Evolutionary conservation across 2,113 vertebrate species (phyloP).

Genomic region (Elephas maximus): DNA sequence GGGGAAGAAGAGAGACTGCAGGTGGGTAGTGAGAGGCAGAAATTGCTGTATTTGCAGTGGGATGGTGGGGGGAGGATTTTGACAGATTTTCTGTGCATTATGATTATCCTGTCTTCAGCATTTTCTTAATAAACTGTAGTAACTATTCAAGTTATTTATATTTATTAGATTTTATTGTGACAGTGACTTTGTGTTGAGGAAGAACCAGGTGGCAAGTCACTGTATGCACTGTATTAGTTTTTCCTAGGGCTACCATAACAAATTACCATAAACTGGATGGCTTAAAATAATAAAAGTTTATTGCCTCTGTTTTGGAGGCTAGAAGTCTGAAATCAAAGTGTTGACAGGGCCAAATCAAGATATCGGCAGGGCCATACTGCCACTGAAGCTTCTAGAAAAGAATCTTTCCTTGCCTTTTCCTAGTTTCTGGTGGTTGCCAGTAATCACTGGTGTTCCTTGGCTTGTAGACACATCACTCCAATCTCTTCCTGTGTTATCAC

Average conservation of each 20-base stretch:
- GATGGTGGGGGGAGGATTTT: neutral
- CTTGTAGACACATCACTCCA: neutral
- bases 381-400: too few species aligned
- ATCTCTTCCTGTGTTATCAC: neutral
- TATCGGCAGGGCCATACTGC: neutral
- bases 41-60: too few species aligned
- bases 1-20: neutral
- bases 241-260: neutral
- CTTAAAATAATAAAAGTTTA: neutral
- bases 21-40: neutral
- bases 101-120: neutral
- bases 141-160: neutral
- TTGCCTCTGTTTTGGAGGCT: neutral
- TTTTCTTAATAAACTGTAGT: neutral
- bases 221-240: neutral
- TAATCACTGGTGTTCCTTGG: neutral
- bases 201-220: neutral
- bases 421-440: neutral
- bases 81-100: neutral
- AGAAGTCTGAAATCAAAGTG: neutral
- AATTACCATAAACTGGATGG: neutral
- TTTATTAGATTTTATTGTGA: neutral
- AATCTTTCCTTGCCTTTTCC: neutral
- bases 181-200: neutral
- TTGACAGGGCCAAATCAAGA: neutral